Base-by-base conservation (phyloP, 2,888 invertebrate species). In the Bellardia pandia region DNA sequence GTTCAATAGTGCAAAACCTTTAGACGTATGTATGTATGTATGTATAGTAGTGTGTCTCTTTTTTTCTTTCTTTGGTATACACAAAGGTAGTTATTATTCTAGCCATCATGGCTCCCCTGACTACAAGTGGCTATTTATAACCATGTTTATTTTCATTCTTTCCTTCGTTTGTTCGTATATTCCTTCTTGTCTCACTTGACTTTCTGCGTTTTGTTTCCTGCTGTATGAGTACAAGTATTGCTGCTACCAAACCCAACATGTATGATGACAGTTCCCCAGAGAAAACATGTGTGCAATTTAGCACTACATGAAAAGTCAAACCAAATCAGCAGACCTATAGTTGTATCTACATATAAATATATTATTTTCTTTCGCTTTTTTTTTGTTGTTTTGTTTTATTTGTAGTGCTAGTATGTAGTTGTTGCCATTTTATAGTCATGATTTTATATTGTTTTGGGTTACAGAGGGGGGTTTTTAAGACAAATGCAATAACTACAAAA, bases 221-320 rank as follows among this genome's bases (percentile, higher is more conserved):
- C 42, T 69, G 60, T 82, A 60, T 62, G 75, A 69, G 74, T 58
- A 45, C 66, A 40, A 51, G 48, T 60, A 5, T 23, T 76, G n/a
- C 42, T 77, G 14, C 40, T 77, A 53, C 53, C 48, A 71, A 83
- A 64, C 42, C 66, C 72, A 77, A 82, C 62, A 82, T 53, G 68
- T 85, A 66, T 68, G 78, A 81, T 76, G 88, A 80, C 83, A 74
- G 78, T 80, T 83, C 91, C 90, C 90, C 58, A 62, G 89, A 90
- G 90, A 86, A 80, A 90, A 90, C 89, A 90, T 90, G 90, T 90
- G 92, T 91, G 91, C 91, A 91, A 91, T 91, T 91, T 91, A 91
- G 91, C 90, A 90, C 91, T 90, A 89, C 90, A 89, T 89, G 89
- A 86, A 81, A 75, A 85, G 87, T 81, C 82, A 82, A 88, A 86